Evolutionary conservation across 2,113 vertebrate genomes (phyloP).

Genomic region (Circaetus cinerascens): DNA sequence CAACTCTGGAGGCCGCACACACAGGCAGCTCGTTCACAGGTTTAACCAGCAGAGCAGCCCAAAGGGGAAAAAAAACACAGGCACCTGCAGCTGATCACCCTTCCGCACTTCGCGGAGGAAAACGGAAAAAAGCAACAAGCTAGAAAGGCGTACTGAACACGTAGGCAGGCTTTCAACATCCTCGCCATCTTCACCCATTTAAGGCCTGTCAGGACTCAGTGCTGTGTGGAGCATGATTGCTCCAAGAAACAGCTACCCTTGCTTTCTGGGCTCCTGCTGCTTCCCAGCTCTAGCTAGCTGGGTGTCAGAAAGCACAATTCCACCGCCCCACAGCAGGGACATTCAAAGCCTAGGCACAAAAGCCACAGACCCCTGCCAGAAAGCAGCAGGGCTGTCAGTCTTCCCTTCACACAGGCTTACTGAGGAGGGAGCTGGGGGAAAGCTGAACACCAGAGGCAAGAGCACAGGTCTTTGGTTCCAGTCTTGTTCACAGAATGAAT

Average conservation of each 20-base stretch:
- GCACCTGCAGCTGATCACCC: neutral
- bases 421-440: neutral
- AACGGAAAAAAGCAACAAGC: neutral
- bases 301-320: neutral
- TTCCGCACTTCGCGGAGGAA: neutral
- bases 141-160: neutral
- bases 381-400: neutral
- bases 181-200: neutral
- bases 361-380: neutral
- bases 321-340: neutral
- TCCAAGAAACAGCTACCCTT: neutral
- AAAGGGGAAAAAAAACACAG: neutral
- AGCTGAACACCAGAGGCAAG: neutral
- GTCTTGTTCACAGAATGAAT: neutral
- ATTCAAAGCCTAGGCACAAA: neutral
- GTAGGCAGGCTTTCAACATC: neutral
- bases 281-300: neutral
- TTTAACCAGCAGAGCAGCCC: neutral
- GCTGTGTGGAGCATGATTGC: accelerated
- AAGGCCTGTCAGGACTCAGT: neutral
- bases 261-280: neutral
- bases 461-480: neutral
- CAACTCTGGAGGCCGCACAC: neutral
- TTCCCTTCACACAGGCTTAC: neutral
- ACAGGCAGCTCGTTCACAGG: neutral